Base-by-base conservation (phyloP, 2,888 invertebrate species). In the Meghimatium bilineatum region DNA sequence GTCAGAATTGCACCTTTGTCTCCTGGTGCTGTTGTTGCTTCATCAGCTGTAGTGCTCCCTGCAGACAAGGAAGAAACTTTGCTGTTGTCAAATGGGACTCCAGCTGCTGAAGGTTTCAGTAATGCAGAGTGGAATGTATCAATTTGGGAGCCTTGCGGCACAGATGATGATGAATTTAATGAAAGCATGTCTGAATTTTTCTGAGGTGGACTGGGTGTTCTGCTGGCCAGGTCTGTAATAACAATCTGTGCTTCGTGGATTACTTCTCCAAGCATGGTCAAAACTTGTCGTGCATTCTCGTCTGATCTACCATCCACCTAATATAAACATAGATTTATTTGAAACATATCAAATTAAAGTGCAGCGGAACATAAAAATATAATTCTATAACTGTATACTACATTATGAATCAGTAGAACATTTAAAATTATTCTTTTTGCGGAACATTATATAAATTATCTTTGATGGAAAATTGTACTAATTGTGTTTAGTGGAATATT, bases 191-290 rank as follows among this genome's bases (percentile, higher is more conserved):
- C 29, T 17, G 69, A 38, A 44, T 29, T 76, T n/a, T 34, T 80
- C 56, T 75, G 78, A 32, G 52, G 38, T 60, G 69, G 29, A 32
- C 79, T 29, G 23, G 85, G 77, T 8, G 78, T 74, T 67, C 56
- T 66, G 29, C 38, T 49, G 17, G 84, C 81, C 29, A 81, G 38
- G 32, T 83, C 75, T 38, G 79, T 67, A 17, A 78, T 69, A 29
- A 75, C 49, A 26, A 38, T 38, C 44, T 84, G 75, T 26, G 86
- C 77, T 56, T 86, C 84, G 23, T 84, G 86, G 32, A 84, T 82
- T 3, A 80, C 80, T 29, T 84, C 74, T 3, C 84, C 82, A 52
- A 86, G 29, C 79, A 86, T 66, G 32, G 60, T 36, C 49, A 82
- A 29, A 10, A 86, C 71, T 52, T 84, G 72, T 44, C 77, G 82